These are phyloP conservation scores for Drosophila basisetae DNA, from an alignment of 2,888 invertebrate species.

Conservation along the genomic window DNA sequence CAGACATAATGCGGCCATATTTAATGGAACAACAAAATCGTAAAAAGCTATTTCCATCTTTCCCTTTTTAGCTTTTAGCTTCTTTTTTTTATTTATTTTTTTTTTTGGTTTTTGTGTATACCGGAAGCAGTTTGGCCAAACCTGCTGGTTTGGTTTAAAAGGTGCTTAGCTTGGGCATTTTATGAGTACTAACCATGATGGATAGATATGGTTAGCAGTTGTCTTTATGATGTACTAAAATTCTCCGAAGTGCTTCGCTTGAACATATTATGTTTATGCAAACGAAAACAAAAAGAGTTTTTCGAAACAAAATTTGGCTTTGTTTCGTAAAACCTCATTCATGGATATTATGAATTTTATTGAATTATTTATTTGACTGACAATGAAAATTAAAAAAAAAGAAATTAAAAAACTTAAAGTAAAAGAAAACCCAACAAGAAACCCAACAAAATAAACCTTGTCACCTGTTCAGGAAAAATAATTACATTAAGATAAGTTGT, in stretches of 20 bases:
- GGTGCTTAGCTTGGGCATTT: conserved; percentile 5
- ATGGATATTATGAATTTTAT: not conserved
- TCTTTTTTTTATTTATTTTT: too few relatives aligned
- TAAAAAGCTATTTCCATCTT: not conserved
- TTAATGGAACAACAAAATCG: conserved; percentile 29
- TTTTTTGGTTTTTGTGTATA: not conserved
- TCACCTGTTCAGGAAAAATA: not conserved
- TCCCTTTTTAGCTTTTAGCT: conserved; percentile 18
- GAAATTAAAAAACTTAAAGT: not conserved
- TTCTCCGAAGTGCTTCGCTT: not conserved
- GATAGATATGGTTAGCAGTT: conserved; percentile 16
- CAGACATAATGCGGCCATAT: conserved; percentile 51
- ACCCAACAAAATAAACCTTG: not conserved
- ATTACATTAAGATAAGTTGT: not conserved
- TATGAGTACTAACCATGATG: conserved; percentile 16
- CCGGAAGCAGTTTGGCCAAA: not conserved
- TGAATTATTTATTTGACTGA: not conserved
- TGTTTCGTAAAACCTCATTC: not conserved
- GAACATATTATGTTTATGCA: not conserved
- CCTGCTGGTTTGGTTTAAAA: conserved; percentile 10
- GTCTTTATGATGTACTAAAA: not conserved
- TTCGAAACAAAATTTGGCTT: not conserved
- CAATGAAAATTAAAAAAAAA: not conserved
- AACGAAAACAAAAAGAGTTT: not conserved
- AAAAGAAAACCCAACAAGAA: not conserved